Evolutionary conservation across 2,888 invertebrate species (phyloP), one percentile per base, ranked within the genome.

Genomic region (Melitaea athalia): DNA sequence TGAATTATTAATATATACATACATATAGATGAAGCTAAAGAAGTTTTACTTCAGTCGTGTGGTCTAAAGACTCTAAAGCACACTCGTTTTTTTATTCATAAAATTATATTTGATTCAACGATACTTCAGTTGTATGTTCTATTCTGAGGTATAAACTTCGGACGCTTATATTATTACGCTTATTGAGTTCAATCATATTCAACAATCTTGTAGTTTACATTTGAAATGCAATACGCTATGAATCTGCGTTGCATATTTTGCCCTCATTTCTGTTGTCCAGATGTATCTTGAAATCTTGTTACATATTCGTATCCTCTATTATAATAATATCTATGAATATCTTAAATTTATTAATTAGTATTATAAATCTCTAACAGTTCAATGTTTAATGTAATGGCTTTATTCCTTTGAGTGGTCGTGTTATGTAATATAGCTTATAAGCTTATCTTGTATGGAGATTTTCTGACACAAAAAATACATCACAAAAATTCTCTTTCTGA

Each of bases 151-250:
- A 38, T 42, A 57, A 17, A 53, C 8, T 42, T 60, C 65, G 15
- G 38, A 53, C n/a, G 47, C 38, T 62, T 60, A 66, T 66, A 69
- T 57, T 61, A 53, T 64, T 57, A 62, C 64, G 59, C 67, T 64
- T 72, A 65, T 70, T 71, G 70, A 72, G 72, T 70, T 61, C 67
- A 72, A 72, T 72, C 70, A 63, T 65, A 72, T 72, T 68, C 70
- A 70, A 69, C 66, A 61, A 64, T 45, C 63, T 59, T 12, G 60
- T 57, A 57, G 24, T 42, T 42, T 47, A 59, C 14, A 43, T 64
- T 64, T 69, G 64, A 61, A 69, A 69, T 57, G 64, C 59, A 72
- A 68, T 57, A 65, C 65, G 64, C 57, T 70, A 69, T 72, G 69
- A 70, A 72, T 72, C 70, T 65, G 64, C 63, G 63, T 72, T 65